Conservation (phyloP, 2,888 invertebrate genomes). For the Biston betularia region DNA sequence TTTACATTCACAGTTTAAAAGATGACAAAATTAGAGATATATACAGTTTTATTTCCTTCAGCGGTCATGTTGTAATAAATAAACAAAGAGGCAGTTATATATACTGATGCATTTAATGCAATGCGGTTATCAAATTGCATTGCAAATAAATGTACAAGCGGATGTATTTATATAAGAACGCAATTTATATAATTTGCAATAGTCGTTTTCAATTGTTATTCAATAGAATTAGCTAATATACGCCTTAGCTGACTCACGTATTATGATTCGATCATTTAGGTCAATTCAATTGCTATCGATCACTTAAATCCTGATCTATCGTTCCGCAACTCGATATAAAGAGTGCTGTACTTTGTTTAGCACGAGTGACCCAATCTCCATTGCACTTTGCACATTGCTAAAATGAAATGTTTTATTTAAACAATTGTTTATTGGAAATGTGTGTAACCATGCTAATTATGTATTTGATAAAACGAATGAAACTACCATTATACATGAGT, state of each 20-base stretch:
- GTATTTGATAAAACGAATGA: no score
- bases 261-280: slow-evolving; percentile 14
- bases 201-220: neutral
- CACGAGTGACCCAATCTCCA: neutral
- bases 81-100: no score
- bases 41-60: no score
- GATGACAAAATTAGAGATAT: no score
- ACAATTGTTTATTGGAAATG: neutral
- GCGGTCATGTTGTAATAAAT: no score
- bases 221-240: neutral
- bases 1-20: no score
- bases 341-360: neutral
- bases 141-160: neutral
- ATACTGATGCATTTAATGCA: no score
- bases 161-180: neutral
- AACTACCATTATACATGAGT: no score
- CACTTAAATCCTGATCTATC: slow-evolving; percentile 12
- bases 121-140: neutral
- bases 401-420: neutral
- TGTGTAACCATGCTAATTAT: neutral
- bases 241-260: neutral
- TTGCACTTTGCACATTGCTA: neutral
- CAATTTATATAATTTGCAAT: neutral
- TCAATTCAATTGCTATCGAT: slow-evolving; percentile 15
- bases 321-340: slow-evolving; percentile 4